Evolutionary conservation across 1,140 invertebrate genomes (phyloP).

Genomic region (Elymnias hypermnestra): DNA sequence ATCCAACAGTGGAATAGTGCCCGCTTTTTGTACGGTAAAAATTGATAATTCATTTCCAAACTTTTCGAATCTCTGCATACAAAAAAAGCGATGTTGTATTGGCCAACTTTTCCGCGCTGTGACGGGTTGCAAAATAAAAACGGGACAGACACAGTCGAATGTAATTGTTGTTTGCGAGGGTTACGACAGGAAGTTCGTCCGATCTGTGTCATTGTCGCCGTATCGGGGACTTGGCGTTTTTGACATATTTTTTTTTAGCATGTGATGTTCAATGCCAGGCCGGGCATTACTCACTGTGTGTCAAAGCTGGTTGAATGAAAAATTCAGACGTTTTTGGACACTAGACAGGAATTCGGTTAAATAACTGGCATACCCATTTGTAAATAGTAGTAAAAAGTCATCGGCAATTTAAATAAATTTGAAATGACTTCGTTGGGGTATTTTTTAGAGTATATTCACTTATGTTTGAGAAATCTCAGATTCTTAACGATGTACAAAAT

Average conservation of each 20-base stretch:
- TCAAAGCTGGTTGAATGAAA: slow-evolving; percentile 9
- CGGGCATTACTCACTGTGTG: slow-evolving; percentile 10
- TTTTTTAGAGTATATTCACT: too few species aligned
- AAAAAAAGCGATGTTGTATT: background rate
- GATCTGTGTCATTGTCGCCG: slow-evolving; percentile 64
- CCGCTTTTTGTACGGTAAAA: too few species aligned
- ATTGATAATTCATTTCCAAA: slow-evolving; percentile 1
- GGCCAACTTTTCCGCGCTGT: background rate
- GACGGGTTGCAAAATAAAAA: slow-evolving; percentile 1
- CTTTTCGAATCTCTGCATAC: background rate
- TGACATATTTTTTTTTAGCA: slow-evolving; percentile 34
- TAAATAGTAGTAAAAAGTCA: background rate
- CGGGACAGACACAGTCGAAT: background rate
- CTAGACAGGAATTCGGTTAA: background rate
- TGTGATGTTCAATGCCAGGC: slow-evolving; percentile 32
- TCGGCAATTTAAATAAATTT: too few species aligned
- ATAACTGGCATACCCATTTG: background rate
- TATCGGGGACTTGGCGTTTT: slow-evolving; percentile 40
- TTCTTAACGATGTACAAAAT: too few species aligned
- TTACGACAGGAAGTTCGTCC: slow-evolving; percentile 40
- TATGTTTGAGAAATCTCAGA: too few species aligned
- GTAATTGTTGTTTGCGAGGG: slow-evolving; percentile 17
- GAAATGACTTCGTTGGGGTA: too few species aligned
- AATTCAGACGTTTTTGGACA: background rate
- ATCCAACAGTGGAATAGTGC: too few species aligned